These are phyloP conservation scores for Macropodus opercularis DNA, from an alignment of 2,797 vertebrate genomes.

Conservation along the genomic window DNA sequence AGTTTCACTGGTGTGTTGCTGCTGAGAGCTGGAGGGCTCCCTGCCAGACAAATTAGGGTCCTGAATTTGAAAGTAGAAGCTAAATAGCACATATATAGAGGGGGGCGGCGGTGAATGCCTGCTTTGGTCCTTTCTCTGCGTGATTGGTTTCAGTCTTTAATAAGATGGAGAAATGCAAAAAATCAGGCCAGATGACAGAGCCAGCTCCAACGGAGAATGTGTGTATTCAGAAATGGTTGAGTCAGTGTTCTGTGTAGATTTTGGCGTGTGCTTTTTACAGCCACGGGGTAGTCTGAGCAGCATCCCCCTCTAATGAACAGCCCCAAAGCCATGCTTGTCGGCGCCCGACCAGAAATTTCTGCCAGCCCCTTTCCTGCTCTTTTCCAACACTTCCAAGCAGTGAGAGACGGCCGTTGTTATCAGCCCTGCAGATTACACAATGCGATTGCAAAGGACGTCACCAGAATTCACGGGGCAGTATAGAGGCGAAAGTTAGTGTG, in stretches of 20 bases:
- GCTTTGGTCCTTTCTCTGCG: conserved; percentile 8
- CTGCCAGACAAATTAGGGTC: conserved; percentile 62
- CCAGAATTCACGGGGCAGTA: conserved; percentile 46
- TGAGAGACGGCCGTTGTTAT: conserved; percentile 58
- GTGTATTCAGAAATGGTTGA: conserved; percentile 25
- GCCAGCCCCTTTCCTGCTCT: conserved; percentile 37
- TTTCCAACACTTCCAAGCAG: conserved; percentile 37
- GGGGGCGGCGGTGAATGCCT: conserved; percentile 2
- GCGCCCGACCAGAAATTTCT: conserved; percentile 16
- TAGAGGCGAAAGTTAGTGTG: no score
- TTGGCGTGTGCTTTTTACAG: conserved; percentile 32
- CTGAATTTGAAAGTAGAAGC: conserved; percentile 63
- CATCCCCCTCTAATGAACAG: conserved; percentile 42
- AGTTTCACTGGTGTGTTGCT: conserved; percentile 29
- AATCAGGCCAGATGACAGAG: conserved; percentile 18
- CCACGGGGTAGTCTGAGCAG: conserved; percentile 26
- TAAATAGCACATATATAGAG: conserved; percentile 31
- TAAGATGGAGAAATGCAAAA: conserved; percentile 19
- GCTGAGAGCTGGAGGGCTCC: conserved; percentile 48
- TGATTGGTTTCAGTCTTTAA: conserved; percentile 32
- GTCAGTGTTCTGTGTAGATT: conserved; percentile 36
- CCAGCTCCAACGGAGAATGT: conserved; percentile 16
- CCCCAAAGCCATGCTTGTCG: conserved; percentile 27
- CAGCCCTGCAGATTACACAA: conserved; percentile 53
- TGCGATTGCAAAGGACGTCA: conserved; percentile 46